phyloP scores from a whole-genome alignment of 2,113 vertebrate species.

The Excalfactoria chinensis region DNA sequence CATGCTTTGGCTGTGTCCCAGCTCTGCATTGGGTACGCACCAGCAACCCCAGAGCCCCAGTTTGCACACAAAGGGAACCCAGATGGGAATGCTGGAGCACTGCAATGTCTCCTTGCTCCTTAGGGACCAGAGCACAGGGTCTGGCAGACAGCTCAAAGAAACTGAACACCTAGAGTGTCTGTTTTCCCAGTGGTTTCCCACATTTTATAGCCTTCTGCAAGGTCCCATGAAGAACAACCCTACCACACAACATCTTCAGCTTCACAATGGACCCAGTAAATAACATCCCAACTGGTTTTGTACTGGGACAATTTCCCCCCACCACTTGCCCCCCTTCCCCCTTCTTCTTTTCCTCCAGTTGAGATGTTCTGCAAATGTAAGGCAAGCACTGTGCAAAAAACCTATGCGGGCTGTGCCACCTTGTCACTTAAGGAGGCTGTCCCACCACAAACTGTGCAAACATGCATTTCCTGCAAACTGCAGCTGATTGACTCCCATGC shows the following conservation, averaged over 20 bases:
- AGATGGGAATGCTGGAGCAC: slow-evolving; percentile 1
- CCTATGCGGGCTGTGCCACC: background rate
- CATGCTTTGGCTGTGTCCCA: slow-evolving; percentile 52
- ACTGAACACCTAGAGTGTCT: background rate
- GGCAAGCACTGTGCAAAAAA: background rate
- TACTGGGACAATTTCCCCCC: background rate
- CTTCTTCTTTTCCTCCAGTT: background rate
- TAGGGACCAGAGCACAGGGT: background rate
- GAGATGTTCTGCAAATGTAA: background rate
- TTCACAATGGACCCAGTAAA: background rate
- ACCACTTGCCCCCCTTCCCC: too few relatives aligned
- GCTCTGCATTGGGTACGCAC: background rate
- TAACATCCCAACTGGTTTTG: background rate
- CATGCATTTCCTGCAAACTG: background rate
- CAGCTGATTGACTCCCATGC: background rate
- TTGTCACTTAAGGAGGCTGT: background rate
- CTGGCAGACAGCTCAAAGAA: background rate
- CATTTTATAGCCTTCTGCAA: background rate
- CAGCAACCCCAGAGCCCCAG: slow-evolving; percentile 26
- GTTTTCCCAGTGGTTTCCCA: background rate
- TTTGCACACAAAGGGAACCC: slow-evolving; percentile 26
- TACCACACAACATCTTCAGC: background rate
- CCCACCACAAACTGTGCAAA: background rate
- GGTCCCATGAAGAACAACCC: background rate
- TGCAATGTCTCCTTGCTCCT: background rate